These are phyloP conservation scores for Sebastes umbrosus DNA, from an alignment of 2,797 vertebrate genomes.

Conservation along the genomic window DNA sequence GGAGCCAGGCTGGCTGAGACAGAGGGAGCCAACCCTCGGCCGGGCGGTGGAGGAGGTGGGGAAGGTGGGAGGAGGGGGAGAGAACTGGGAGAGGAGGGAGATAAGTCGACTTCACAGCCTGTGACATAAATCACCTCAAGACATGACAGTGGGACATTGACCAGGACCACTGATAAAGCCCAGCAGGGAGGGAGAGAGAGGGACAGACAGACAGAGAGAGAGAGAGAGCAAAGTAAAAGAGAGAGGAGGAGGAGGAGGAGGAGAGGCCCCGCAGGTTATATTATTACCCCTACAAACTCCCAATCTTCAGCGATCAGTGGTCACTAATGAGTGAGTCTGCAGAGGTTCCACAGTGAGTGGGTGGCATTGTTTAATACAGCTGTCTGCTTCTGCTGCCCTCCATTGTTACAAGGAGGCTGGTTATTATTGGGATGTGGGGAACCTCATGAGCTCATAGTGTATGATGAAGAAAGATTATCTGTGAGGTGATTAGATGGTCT, in stretches of 20 bases:
- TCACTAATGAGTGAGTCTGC: constrained; percentile 43
- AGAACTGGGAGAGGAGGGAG: constrained; percentile 73
- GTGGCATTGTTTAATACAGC: constrained; percentile 58
- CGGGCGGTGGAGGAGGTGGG: constrained; percentile 36
- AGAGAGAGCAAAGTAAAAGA: constrained; percentile 27
- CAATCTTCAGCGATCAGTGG: constrained; percentile 52
- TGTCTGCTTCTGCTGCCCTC: constrained; percentile 52
- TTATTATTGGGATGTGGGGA: not conserved
- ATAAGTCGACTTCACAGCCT: constrained; percentile 91
- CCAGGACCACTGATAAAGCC: constrained; percentile 90
- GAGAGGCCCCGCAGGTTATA: constrained; percentile 75
- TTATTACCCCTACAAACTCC: constrained; percentile 66
- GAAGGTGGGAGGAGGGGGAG: constrained; percentile 29
- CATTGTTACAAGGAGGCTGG: constrained; percentile 4
- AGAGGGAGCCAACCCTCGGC: constrained; percentile 71
- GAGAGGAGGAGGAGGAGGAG: constrained; percentile 51
- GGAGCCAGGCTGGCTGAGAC: constrained; percentile 89
- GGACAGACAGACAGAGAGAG: constrained; percentile 18
- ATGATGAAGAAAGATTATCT: constrained; percentile 24
- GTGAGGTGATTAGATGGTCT: constrained; percentile 8
- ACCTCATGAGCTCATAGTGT: constrained; percentile 24
- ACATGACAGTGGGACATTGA: constrained; percentile 93
- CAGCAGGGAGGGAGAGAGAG: constrained; percentile 68
- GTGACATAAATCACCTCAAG: constrained; percentile 92
- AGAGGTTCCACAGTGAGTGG: constrained; percentile 39